Base-by-base conservation (phyloP, 2,888 invertebrate species). In the Luperina testacea region DNA sequence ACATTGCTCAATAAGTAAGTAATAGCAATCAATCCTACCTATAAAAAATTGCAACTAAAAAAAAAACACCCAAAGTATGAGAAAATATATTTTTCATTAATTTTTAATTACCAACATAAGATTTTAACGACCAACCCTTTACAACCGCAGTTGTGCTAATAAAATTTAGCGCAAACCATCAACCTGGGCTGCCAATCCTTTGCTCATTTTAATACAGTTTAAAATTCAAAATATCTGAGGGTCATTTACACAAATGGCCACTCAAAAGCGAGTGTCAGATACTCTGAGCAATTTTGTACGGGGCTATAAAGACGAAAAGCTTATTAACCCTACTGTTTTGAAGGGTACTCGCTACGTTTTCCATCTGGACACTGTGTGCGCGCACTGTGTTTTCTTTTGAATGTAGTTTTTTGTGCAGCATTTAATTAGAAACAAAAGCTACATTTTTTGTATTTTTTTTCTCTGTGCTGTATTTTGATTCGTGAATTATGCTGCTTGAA, bases 231-330 rank as follows among this genome's bases (percentile, higher is more conserved):
- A 91, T 91, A 94, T 94, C 92, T 92, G 90, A 90, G 91, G 88
- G 92, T 92, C 93, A 92, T 95, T 95, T 93, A 91, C 91, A 93
- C 91, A 93, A 95, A 95, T 90, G 89, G 89, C 90, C 90, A 90
- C 90, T 92, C 90, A 89, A 88, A 89, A 89, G 87, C 89, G 88
- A 90, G 90, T 91, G 93, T 91, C 88, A 88, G 91, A 89, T 90
- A 90, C 92, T 91, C 87, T 85, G 90, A 89, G 90, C 92, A 91
- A 93, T 93, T 92, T 90, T 90, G 90, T 88, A 87, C 84, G 90
- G 80, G 86, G 88, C 88, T 86, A 90, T 93, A 93, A 93, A 93
- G 89, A 91, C 90, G 87, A 90, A 92, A 90, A 87, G 92, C 92
- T 93, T 92, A 92, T 92, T 92, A 92, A 92, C 86, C 87, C 87